Base-by-base conservation (phyloP, 2,113 vertebrate genomes). In the Xiphophorus hellerii region DNA sequence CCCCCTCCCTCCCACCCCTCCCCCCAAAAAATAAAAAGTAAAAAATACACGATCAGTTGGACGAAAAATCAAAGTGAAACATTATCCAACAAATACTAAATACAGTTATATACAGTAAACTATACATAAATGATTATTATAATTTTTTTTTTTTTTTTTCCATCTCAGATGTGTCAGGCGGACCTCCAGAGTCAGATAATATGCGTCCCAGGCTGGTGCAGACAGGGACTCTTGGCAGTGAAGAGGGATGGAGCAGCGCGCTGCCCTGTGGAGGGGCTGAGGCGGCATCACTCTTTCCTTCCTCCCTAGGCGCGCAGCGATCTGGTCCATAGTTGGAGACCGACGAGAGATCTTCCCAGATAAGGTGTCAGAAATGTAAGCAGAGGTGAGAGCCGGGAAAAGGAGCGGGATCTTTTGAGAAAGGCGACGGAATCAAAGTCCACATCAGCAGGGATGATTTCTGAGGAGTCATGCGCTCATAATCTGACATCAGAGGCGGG, bases 401-500 rank as follows among this genome's bases (percentile, higher is more conserved):
- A 76, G 27, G 28, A n/a, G 39, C 17, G n/a, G 63, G 81, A 80
- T 80, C 83, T 77, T 37, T 12, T 67, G 84, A 88, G 71, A 80
- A 85, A 71, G 68, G 61, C 75, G 76, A 83, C 77, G 61, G 77
- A 85, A 80, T 87, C 88, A 87, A 84, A 91, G 83, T 88, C 82
- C 44, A 20, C 44, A 48, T 17, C 17, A 20, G 0, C 73, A 71
- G 79, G 80, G 80, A 82, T 89, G 91, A 87, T 93, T 88, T 37
- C 35, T 87, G 77, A 88, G 81, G 90, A 92, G 64, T 78, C 83
- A 37, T 79, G 80, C 83, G 79, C 78, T 81, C 42, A 69, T 87
- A 89, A 90, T 90, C 90, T 90, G 69, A 89, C 89, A 92, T 89
- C 88, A 89, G 82, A 90, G 71, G 89, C 77, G 80, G 78, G 87